These are phyloP conservation scores for Lochmaea capreae DNA, from an alignment of 2,888 invertebrate species.

Conservation along the genomic window DNA sequence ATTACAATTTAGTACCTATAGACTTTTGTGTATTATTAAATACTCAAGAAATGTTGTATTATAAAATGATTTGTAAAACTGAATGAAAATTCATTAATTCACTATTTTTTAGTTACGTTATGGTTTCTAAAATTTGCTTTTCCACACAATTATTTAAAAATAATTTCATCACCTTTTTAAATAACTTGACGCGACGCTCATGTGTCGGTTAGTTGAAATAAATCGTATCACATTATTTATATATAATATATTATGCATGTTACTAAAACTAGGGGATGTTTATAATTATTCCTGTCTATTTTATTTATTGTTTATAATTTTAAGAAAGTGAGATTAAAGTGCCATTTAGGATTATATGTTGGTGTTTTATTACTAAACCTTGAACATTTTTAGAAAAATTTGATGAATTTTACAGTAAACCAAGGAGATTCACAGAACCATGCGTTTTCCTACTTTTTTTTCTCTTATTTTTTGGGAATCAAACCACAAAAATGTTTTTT, in stretches of 20 bases:
- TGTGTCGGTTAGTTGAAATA: constrained; percentile 1
- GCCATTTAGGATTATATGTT: constrained; percentile 16
- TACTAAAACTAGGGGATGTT: constrained; percentile 18
- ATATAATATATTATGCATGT: constrained; percentile 11
- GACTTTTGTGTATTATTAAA: no score
- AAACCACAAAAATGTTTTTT: no score
- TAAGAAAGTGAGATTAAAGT: constrained; percentile 36
- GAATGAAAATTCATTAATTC: no score
- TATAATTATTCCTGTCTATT: constrained; percentile 29
- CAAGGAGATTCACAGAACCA: no score
- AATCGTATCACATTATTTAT: constrained; percentile 9
- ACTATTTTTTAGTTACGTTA: no score
- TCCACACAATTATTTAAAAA: neutral
- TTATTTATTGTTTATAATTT: constrained; percentile 38
- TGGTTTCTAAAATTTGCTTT: neutral
- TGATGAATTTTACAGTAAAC: no score
- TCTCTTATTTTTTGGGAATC: no score
- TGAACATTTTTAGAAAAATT: neutral
- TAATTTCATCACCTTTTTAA: neutral
- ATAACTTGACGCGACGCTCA: constrained; percentile 17
- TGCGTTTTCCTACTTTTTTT: no score
- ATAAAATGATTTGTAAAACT: no score
- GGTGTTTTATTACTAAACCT: constrained; percentile 18
- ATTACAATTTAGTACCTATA: no score
- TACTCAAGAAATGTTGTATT: no score